Evolutionary conservation across 64 coral and sea anemone species (phyloP), one percentile per base, ranked within the genome.

Genomic region (Orbicella faveolata): DNA sequence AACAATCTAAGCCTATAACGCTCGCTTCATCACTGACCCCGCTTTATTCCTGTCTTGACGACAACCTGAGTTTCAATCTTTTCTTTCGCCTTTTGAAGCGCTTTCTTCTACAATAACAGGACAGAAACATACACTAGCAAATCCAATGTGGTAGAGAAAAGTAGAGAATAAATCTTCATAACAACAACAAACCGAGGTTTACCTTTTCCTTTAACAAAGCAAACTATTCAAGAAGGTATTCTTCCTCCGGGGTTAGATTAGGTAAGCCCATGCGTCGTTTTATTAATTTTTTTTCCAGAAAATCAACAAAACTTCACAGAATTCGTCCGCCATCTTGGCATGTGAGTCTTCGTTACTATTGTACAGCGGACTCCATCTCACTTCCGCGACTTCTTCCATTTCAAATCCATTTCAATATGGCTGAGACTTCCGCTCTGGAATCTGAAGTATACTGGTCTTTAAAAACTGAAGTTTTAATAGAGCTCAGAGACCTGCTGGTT

Each of bases 141-240:
- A 30, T 30, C 30, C 30, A 30, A 12, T 59, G 12, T 59, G 15
- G 55, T 59, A 59, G 55, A 59, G 55, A 59, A 59, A 59, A 59
- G 44, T 48, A 48, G 0, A 59, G 11, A 57, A 30, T 30, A 30
- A 30, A 30, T 30, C 30, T 30, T 30, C 4, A 19, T 5, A 36
- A 51, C 21, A n/a, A 13, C 30, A 30, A 30, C 30, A 16, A 79
- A 9, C 17, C 0, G 77, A 44, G 18, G 25, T 39, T 23, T 86
- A 97, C 95, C 95, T 94, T 97, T 94, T 80, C 88, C 61, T 94
- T 97, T 17, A 97, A 75, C 44, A 90, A 73, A 78, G 95, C 92
- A 84, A 97, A 97, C 88, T 94, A 94, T 75, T 88, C 91, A 13
- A 94, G 78, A 61, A 97, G 90, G 75, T 91, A 97, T 59, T 97